These are phyloP conservation scores for Copsychus sechellarum DNA, from an alignment of 2,113 vertebrate genomes.

Conservation along the genomic window DNA sequence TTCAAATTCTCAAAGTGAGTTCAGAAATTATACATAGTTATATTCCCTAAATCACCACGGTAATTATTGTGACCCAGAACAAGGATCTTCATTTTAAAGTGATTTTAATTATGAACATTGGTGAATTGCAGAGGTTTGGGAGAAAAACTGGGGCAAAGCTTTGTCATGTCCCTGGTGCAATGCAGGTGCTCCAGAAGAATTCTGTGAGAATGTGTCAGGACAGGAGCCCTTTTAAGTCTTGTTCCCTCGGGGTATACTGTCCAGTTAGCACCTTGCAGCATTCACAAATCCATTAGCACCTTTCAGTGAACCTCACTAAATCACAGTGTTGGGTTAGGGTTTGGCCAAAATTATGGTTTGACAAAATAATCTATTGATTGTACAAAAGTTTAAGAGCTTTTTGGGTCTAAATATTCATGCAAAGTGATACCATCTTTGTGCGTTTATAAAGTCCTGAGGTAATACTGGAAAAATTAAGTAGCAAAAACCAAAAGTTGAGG, in stretches of 20 bases:
- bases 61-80: conserved; percentile 58
- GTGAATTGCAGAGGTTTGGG: not conserved
- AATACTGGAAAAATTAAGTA: not conserved
- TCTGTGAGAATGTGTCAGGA: not conserved
- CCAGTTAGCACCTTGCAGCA: not conserved
- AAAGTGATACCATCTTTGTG: not conserved
- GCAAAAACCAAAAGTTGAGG: not conserved
- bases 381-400: not conserved
- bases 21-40: not conserved
- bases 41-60: conserved; percentile 47
- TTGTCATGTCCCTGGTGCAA: not conserved
- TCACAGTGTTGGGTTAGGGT: not conserved
- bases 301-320: not conserved
- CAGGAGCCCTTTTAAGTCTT: not conserved
- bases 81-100: not conserved
- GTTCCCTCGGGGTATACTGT: not conserved
- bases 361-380: not conserved
- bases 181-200: not conserved
- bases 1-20: not conserved
- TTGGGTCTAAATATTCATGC: not conserved
- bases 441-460: not conserved
- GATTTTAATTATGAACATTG: conserved; percentile 2
- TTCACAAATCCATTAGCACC: not conserved
- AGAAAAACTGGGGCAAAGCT: conserved; percentile 17
- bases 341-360: not conserved